phyloP scores from a whole-genome alignment of 1,140 invertebrate species.

The Atta texana region DNA sequence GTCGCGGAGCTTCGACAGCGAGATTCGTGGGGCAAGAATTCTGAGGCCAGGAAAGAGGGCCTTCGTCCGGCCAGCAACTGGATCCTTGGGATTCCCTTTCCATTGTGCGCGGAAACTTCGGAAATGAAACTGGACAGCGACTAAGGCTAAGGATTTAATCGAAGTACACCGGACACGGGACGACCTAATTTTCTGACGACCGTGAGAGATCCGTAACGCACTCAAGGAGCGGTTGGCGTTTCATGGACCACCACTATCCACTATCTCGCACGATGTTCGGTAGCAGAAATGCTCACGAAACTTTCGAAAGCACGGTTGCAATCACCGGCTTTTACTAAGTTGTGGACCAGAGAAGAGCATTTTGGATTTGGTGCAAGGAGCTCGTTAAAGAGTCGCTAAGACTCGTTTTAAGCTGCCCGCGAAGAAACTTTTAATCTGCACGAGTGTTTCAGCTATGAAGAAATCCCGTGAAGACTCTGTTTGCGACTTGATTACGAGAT shows the following conservation, averaged over 20 bases:
- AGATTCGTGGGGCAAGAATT: constrained; percentile 70
- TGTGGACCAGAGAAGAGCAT: constrained; percentile 29
- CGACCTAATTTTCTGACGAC: constrained; percentile 75
- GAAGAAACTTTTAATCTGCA: constrained; percentile 57
- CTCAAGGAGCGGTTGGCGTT: constrained; percentile 65
- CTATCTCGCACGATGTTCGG: constrained; percentile 60
- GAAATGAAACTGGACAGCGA: constrained; percentile 78
- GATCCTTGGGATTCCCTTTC: constrained; percentile 67
- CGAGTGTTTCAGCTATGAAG: constrained; percentile 39
- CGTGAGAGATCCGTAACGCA: constrained; percentile 67
- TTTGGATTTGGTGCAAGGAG: constrained; percentile 58
- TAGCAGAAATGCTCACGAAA: constrained; percentile 51
- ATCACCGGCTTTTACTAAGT: constrained; percentile 59
- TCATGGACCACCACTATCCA: constrained; percentile 57
- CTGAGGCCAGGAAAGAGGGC: constrained; percentile 41
- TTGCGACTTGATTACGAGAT: constrained; percentile 57
- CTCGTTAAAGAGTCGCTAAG: constrained; percentile 62
- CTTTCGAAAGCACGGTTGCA: constrained; percentile 67
- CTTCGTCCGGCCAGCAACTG: constrained; percentile 60
- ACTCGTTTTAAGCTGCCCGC: constrained; percentile 48
- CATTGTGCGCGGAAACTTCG: constrained; percentile 79
- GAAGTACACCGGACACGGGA: constrained; percentile 71
- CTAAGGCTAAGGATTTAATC: constrained; percentile 79
- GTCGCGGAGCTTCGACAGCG: constrained; percentile 73
- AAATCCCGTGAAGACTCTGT: constrained; percentile 48